Conservation (phyloP, 2,888 invertebrate species). For the Drosophila imparisetae region DNA sequence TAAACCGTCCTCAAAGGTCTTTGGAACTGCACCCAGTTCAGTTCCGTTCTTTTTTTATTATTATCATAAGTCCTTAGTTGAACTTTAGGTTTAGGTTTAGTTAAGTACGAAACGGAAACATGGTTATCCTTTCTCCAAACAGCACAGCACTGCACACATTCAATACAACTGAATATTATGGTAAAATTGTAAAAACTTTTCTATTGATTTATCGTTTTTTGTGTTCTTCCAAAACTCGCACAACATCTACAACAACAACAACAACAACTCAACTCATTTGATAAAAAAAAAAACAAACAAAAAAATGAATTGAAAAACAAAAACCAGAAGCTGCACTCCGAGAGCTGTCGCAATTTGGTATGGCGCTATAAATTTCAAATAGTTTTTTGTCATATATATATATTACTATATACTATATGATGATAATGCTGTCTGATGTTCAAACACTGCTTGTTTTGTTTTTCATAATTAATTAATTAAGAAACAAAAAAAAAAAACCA, state of each 20-base stretch:
- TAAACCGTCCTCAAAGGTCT: conserved; percentile 35
- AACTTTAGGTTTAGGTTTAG: conserved; percentile 37
- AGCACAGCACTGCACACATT: conserved; percentile 52
- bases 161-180: conserved; percentile 47
- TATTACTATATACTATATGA: conserved; percentile 38
- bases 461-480: conserved; percentile 48
- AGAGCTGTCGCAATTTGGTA: conserved; percentile 85
- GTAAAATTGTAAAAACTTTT: conserved; percentile 45
- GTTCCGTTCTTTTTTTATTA: background rate
- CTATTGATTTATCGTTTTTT: conserved; percentile 69
- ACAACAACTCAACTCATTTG: conserved; percentile 48
- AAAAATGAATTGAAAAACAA: conserved; percentile 58
- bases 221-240: conserved; percentile 65
- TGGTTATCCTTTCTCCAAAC: conserved; percentile 34
- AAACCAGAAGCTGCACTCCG: conserved; percentile 84
- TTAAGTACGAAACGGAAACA: conserved; percentile 4
- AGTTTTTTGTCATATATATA: conserved; percentile 15
- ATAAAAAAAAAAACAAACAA: background rate
- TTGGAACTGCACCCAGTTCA: conserved; percentile 45
- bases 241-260: conserved; percentile 58
- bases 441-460: conserved; percentile 75
- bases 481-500: background rate
- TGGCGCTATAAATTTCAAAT: conserved; percentile 68
- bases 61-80: conserved; percentile 24
- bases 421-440: conserved; percentile 70